Evolutionary conservation across 1,140 invertebrate genomes (phyloP).

Genomic region (Camponotus vicinus): DNA sequence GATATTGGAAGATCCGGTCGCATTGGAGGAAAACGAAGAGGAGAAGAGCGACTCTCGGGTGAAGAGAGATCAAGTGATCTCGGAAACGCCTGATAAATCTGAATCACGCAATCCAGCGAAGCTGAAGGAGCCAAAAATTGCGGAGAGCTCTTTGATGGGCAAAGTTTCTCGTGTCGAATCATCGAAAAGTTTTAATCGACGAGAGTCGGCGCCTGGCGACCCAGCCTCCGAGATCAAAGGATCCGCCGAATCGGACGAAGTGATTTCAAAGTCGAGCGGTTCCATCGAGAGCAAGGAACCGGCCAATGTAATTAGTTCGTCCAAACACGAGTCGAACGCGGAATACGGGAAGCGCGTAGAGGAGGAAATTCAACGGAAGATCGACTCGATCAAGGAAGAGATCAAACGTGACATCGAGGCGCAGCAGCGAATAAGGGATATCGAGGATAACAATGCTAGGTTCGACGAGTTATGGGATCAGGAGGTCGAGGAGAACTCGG

Average conservation of each 20-base stretch:
- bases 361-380: conserved; percentile 74
- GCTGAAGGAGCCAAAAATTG: neutral
- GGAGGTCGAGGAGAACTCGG: conserved; percentile 27
- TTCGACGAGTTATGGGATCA: conserved; percentile 61
- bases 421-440: conserved; percentile 62
- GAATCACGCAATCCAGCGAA: neutral
- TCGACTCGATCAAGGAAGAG: conserved; percentile 77
- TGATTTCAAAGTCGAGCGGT: neutral
- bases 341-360: conserved; percentile 74
- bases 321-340: neutral
- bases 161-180: neutral
- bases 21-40: neutral
- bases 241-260: neutral
- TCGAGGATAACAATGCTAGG: conserved; percentile 75
- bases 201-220: too few species aligned
- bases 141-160: neutral
- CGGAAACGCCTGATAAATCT: neutral
- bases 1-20: neutral
- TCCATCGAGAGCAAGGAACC: neutral
- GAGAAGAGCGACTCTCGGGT: conserved; percentile 7
- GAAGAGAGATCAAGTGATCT: conserved; percentile 23
- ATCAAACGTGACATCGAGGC: conserved; percentile 75
- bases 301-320: neutral
- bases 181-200: neutral
- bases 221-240: neutral